These are phyloP conservation scores for Acomys russatus DNA, from an alignment of 2,797 vertebrate species.

Conservation along the genomic window DNA sequence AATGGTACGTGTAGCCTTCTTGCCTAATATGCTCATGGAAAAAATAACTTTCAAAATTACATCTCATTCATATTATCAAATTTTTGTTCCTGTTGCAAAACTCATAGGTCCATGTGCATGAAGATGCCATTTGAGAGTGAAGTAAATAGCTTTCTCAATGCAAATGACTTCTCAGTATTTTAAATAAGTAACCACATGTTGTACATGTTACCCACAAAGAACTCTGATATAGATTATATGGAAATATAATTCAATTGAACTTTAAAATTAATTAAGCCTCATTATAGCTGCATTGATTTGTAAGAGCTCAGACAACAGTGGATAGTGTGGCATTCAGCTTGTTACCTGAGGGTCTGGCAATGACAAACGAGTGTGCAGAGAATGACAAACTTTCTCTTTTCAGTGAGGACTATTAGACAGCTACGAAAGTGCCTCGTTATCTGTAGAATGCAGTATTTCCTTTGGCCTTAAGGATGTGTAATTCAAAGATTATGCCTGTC, in stretches of 20 bases:
- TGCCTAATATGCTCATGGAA: conserved; percentile 19
- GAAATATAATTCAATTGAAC: conserved; percentile 63
- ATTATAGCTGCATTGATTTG: conserved; percentile 28
- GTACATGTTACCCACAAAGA: not conserved
- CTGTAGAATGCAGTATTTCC: not conserved
- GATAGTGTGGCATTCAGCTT: not conserved
- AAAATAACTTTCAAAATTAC: conserved; percentile 51
- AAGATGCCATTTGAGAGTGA: not conserved
- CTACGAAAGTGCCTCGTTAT: conserved; percentile 35
- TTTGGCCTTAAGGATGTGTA: not conserved
- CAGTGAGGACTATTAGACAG: conserved; percentile 14
- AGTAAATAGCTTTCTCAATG: not conserved
- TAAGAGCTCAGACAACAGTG: not conserved
- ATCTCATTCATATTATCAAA: conserved; percentile 15
- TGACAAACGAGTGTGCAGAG: not conserved
- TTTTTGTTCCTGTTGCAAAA: conserved; percentile 32
- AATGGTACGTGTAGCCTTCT: conserved; percentile 21
- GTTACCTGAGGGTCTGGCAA: not conserved
- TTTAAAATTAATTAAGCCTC: conserved; percentile 61
- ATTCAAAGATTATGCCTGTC: not conserved
- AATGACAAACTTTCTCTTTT: not conserved
- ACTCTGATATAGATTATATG: conserved; percentile 28
- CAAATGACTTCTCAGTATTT: not conserved
- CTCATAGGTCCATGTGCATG: not conserved
- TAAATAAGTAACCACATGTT: conserved; percentile 45